A percentile compares a stretch with the other conserved stretches of the same genome.
Conservation (phyloP, 2,888 invertebrate genomes). For the Papilio gigon region DNA sequence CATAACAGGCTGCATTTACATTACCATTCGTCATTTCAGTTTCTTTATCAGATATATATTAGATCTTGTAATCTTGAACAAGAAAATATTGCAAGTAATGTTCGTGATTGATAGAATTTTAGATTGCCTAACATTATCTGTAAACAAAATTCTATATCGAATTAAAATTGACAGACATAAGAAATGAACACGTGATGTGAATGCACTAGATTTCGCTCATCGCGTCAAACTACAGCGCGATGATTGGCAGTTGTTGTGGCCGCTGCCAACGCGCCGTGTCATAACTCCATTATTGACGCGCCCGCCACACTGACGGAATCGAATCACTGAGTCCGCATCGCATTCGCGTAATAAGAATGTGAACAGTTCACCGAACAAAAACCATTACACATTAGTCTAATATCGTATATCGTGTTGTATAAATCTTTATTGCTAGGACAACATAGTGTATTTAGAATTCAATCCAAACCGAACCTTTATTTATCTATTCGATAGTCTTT, state of each 20-base stretch:
- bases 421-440: too few species aligned
- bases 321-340: background rate
- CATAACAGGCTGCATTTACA: background rate
- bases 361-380: background rate
- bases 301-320: background rate
- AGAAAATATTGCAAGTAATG: background rate
- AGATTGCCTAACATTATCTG: background rate
- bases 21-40: background rate
- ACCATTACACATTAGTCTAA: background rate
- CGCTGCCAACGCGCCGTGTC: constrained; percentile 43
- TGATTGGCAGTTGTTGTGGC: constrained; percentile 54
- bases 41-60: background rate
- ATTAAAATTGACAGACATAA: background rate
- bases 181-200: background rate
- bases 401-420: too few species aligned
- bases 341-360: background rate
- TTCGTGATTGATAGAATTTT: background rate
- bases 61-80: background rate
- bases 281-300: constrained; percentile 23
- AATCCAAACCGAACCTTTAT: too few species aligned
- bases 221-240: constrained; percentile 34
- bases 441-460: too few species aligned
- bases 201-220: background rate
- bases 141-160: constrained; percentile 11
- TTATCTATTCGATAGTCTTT: background rate